Evolutionary conservation across 2,888 invertebrate species (phyloP), one percentile per base, ranked within the genome.

Genomic region (Chaitophorus viminalis): DNA sequence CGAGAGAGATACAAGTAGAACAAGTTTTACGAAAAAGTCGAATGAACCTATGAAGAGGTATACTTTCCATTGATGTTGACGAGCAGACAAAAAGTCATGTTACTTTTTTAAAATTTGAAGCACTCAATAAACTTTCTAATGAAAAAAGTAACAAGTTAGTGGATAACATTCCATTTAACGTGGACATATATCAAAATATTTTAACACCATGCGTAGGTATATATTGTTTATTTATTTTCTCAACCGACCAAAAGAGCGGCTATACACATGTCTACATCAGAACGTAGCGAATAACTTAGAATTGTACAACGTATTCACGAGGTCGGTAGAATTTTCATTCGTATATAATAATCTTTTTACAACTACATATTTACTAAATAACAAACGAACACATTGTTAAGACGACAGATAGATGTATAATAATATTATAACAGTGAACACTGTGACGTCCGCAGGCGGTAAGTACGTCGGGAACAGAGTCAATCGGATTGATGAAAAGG

Each of bases 41-140:
- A 83, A 39, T 14, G 70, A 70, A 36, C 33, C 11, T 46, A 82
- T 11, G 25, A 31, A 29, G 31, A 14, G 14, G 6, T 46, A 21
- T 72, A 82, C 75, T 84, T 84, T 84, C 75, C 60, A 65, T 60
- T 60, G 29, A 60, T 60, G 29, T 60, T 21, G 60, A 75, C 21
- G 39, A 39, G 6, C 39, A 60, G 29, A 39, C 83, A 6, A 75
- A 36, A 83, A 75, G 83, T 83, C 60, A 60, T 33, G 33, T 25
- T 14, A 72, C 33, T 52, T 82, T 72, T 72, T 46, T 54, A 52
- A 72, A 72, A 82, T 72, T 9, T 36, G 18, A 52, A 82, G 31
- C 36, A 11, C 9, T 31, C 21, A 17, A 29, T 18, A 82, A 54
- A 60, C 54, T 82, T 74, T 75, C 75, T 39, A 75, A 60, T 31